These are phyloP conservation scores for Tachina lurida DNA, from an alignment of 2,888 invertebrate genomes.

Conservation along the genomic window DNA sequence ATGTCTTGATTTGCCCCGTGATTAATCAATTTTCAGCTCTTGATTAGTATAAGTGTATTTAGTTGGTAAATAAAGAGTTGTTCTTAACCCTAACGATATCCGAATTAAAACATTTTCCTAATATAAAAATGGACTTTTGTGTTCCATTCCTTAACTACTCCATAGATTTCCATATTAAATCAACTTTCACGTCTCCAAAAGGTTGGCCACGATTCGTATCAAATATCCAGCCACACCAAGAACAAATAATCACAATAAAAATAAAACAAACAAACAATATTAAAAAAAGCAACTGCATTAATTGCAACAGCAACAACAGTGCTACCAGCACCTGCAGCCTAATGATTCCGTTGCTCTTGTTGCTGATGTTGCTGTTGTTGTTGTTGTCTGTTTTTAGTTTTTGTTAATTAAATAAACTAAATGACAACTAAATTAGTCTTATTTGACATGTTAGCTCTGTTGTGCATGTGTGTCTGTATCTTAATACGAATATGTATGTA, in stretches of 20 bases:
- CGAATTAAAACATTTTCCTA: too few species aligned
- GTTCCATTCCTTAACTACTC: too few species aligned
- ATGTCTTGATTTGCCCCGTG: too few species aligned
- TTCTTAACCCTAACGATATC: too few species aligned
- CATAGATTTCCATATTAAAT: too few species aligned
- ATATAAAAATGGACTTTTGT: too few species aligned
- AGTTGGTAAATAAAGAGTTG: too few species aligned
- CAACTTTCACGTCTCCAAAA: not conserved
- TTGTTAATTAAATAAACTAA: conserved; percentile 73
- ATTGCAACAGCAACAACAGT: conserved; percentile 70
- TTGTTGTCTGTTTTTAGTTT: conserved; percentile 48
- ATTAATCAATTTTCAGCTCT: too few species aligned
- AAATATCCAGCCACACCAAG: conserved; percentile 51
- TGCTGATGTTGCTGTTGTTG: conserved; percentile 19
- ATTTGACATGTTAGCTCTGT: conserved; percentile 74
- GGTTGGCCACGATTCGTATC: conserved; percentile 46
- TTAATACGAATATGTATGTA: conserved; percentile 29
- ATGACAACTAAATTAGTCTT: conserved; percentile 76
- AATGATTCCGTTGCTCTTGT: not conserved
- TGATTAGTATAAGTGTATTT: too few species aligned
- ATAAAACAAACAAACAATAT: not conserved
- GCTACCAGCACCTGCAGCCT: conserved; percentile 58
- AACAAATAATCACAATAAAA: conserved; percentile 49
- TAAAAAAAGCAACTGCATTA: conserved; percentile 65
- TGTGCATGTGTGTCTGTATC: conserved; percentile 29